Evolutionary conservation across 2,113 vertebrate species (phyloP), one percentile per base, ranked within the genome.

Genomic region (Carollia perspicillata): DNA sequence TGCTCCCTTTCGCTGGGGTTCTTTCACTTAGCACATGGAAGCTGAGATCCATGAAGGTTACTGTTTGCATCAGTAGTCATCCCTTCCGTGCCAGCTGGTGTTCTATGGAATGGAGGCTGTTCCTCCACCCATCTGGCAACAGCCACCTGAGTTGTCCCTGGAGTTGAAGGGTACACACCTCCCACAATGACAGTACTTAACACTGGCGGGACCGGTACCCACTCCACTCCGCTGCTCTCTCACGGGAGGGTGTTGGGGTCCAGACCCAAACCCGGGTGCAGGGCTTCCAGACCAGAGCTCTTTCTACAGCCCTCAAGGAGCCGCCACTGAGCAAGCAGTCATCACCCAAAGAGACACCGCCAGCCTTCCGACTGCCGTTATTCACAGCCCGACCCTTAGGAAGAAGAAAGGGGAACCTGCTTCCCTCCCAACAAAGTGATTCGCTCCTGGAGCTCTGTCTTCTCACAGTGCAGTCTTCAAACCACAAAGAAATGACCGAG

Each of bases 301-400:
- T 53, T 65, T 28, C 89, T 1, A 47, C 12, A 3, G 23, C 4
- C 14, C 17, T 58, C 33, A 26, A 8, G 28, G 33, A 60, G 26
- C 65, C 2, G 1, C 35, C 16, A 16, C 42, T 2, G 30, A 79
- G 18, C 0, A 12, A 91, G 65, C 20, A 49, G 35, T 30, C 30
- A 1, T 18, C 74, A 47, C 37, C 35, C 63, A 47, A 13, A 58
- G 30, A 37, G 60, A 63, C 3, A 17, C 1, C 1, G 11, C 16
- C 35, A 2, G 44, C 68, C 75, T 23, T 47, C 1, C 0, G 40
- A 8, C 2, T 0, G 2, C 6, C 10, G 2, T 10, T 2, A 30
- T 55, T 8, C 53, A 30, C 44, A 47, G 18, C 30, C 51, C 9
- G 10, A 12, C 40, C 23, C 16, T 33, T 2, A 30, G 35, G 23